Evolutionary conservation across 2,797 vertebrate genomes (phyloP), one percentile per base, ranked within the genome.

Genomic region (Perodicticus potto): DNA sequence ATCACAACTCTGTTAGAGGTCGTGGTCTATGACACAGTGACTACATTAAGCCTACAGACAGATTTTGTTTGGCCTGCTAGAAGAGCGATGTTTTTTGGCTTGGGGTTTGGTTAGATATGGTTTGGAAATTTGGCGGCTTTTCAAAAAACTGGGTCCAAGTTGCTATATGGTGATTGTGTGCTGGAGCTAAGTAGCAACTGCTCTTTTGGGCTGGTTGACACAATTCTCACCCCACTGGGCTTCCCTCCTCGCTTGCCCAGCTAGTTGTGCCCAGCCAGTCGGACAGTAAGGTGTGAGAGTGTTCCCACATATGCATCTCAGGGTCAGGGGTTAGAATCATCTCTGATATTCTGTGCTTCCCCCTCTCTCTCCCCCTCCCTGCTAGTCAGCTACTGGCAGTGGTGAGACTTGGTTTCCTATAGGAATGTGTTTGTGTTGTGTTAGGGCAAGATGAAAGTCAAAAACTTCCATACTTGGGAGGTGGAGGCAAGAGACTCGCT

Each of bases 121-220:
- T 80, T 65, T 70, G 45, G 53, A 78, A 49, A 84, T 72, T 84
- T 77, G 88, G 14, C 76, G 85, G 82, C 61, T 92, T 96, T 49
- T 63, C 12, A 59, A 37, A 87, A 94, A 53, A n/a, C 34, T 32
- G 37, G 85, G 67, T 23, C 81, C 5, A 17, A 37, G 40, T n/a
- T 37, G 45, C 34, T 59, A 0, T 2, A 0, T 7, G 5, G 63
- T 74, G 37, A 49, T 37, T 32, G 2, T 93, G 59, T 17, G 22
- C 43, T 8, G 11, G 74, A 25, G 25, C 10, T 59, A 25, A 73
- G 76, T n/a, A 53, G 8, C 77, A 22, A 23, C n/a, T 89, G 61
- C 6, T 53, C 23, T 83, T 70, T 40, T 57, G 67, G n/a, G 27
- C 45, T 22, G 78, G 37, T 72, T 37, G 45, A 40, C 53, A 10